Conservation (phyloP, 2,113 vertebrate genomes). For the Spheniscus mendiculus region DNA sequence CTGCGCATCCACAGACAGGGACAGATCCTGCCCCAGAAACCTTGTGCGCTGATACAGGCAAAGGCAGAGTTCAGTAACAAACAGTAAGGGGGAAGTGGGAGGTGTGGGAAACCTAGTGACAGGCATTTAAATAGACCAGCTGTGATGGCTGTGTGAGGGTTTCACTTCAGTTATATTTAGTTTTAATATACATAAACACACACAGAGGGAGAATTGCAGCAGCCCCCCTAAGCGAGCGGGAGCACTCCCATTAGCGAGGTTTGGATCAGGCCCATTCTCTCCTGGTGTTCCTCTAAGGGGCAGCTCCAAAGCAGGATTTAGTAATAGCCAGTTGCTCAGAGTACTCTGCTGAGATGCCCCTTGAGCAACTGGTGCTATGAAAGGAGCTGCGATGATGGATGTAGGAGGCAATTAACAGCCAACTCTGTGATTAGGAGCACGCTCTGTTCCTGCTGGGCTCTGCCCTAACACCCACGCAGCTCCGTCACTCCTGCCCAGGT, state of each 20-base stretch:
- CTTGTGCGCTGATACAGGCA: rapidly evolving
- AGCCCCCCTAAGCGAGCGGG: rapidly evolving
- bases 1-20: rapidly evolving
- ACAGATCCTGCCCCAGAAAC: background rate
- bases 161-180: rapidly evolving
- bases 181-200: rapidly evolving
- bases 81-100: background rate
- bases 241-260: rapidly evolving
- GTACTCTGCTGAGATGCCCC: background rate
- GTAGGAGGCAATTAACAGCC: background rate
- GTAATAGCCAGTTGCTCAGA: rapidly evolving
- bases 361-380: background rate
- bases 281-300: rapidly evolving
- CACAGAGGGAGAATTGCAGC: rapidly evolving
- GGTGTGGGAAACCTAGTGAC: background rate
- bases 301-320: background rate
- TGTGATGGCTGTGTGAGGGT: rapidly evolving
- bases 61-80: no score
- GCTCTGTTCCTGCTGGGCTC: background rate
- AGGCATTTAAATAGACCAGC: background rate
- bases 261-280: rapidly evolving
- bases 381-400: background rate
- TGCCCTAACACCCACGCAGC: background rate
- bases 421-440: background rate
- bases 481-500: background rate